phyloP scores from a whole-genome alignment of 2,888 invertebrate genomes.

The Limenitis arthemis region DNA sequence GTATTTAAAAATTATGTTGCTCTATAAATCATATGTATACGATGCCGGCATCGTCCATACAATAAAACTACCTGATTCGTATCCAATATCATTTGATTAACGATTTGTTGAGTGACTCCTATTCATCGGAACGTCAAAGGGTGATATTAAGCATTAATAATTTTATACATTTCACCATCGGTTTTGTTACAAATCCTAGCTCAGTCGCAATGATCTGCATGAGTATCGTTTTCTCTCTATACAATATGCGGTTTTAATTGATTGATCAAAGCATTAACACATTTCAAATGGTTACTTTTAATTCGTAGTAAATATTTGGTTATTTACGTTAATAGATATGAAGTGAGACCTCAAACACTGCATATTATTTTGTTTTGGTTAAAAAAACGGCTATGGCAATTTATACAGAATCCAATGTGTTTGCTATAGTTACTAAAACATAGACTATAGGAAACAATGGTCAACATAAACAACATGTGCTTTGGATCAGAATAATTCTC shows the following conservation, averaged over 20 bases:
- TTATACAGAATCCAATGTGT: background rate
- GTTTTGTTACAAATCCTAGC: constrained; percentile 29
- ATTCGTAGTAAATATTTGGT: background rate
- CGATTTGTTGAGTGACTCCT: constrained; percentile 69
- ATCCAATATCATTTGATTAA: constrained; percentile 68
- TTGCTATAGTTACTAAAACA: too few relatives aligned
- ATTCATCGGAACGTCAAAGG: constrained; percentile 63
- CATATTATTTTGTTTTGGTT: too few relatives aligned
- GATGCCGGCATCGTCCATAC: constrained; percentile 54
- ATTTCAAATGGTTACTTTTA: background rate
- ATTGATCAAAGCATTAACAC: constrained; percentile 22
- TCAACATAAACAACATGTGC: constrained; percentile 5
- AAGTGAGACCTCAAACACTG: too few relatives aligned
- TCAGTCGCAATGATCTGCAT: constrained; percentile 17
- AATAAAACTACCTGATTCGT: constrained; percentile 67
- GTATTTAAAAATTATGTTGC: constrained; percentile 48
- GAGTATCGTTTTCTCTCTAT: constrained; percentile 25
- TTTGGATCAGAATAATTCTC: constrained; percentile 31
- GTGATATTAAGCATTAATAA: constrained; percentile 68
- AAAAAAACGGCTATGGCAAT: too few relatives aligned
- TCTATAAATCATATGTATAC: constrained; percentile 61
- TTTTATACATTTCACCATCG: constrained; percentile 33
- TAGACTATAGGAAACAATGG: background rate
- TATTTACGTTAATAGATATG: too few relatives aligned
- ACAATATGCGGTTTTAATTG: constrained; percentile 24